Base-by-base conservation (phyloP, 2,888 invertebrate genomes). In the Parthenolecanium corni region DNA sequence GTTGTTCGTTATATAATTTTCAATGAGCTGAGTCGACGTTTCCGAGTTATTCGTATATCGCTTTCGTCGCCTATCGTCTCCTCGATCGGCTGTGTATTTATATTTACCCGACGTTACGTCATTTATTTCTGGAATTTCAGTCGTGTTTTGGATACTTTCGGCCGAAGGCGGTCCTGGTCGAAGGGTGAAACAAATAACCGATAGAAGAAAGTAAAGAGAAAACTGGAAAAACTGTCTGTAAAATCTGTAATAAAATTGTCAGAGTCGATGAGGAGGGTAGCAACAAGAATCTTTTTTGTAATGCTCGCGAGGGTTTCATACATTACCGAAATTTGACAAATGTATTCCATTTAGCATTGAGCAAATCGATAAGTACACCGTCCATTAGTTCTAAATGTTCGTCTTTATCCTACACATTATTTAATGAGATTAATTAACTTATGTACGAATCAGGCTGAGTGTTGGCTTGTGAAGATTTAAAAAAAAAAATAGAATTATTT, bases 301-400 rank as follows among this genome's bases (percentile, higher is more conserved):
- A 9, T 16, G 40, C 16, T 14, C 2, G 20, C 18, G n/a, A 9
- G n/a, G 20, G 21, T 21, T 14, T 16, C 21, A 20, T n/a, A n/a
- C 21, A 57, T 64, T 69, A 78, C 79, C 78, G 75, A 66, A 85
- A 87, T 75, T 91, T 92, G 1, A 93, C 93, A 73, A 95, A 97
- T 0, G 94, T 89, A 70, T 94, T 91, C 97, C 97, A 98, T 77
- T 98, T 98, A 2, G 94, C 93, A 72, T 93, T 86, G 12, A 98
- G 76, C 16, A 98, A 79, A 73, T 96, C 93, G 20, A 94, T 89
- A 51, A 97, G 76, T 69, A 95, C 84, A 0, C 96, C 96, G 73
- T 96, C 95, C 77, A 97, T 82, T 61, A 98, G 78, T 69, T 94
- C 93, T 69, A 98, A 78, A 76, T 98, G 97, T 71, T 91, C 92